phyloP scores from a whole-genome alignment of 2,797 vertebrate species.

The Oreochromis mossambicus region DNA sequence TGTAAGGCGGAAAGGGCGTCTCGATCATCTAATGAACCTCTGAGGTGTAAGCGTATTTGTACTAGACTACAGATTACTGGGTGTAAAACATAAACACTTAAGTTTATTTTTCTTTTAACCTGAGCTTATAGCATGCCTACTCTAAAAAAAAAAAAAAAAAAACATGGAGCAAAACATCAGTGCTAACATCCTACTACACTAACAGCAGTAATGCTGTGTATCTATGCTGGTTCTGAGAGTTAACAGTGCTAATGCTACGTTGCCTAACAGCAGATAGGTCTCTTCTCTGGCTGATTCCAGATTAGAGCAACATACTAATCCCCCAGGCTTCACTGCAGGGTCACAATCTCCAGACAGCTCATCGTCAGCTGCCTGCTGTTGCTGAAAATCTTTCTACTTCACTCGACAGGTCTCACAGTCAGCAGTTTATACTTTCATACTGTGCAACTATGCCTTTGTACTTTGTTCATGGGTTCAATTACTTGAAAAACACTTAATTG shows the following conservation, averaged over 20 bases:
- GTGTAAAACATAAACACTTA: conserved; percentile 3
- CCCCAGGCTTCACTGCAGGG: conserved; percentile 48
- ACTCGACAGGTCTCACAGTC: neutral
- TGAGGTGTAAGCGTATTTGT: neutral
- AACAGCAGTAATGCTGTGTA: neutral
- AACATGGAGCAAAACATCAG: neutral
- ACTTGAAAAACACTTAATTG: neutral
- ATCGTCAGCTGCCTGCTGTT: conserved; percentile 44
- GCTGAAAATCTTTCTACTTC: conserved; percentile 36
- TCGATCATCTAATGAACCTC: conserved; percentile 43
- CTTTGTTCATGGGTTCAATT: neutral
- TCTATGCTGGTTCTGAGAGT: neutral
- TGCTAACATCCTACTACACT: neutral
- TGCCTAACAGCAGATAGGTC: conserved; percentile 58
- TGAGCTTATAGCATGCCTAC: neutral
- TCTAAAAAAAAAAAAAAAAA: neutral
- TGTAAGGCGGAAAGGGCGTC: conserved; percentile 18
- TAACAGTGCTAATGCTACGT: conserved; percentile 61
- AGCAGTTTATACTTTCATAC: neutral
- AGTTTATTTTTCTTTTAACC: neutral
- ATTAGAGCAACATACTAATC: conserved; percentile 67
- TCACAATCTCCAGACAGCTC: conserved; percentile 65
- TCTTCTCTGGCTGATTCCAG: conserved; percentile 63
- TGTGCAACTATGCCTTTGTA: neutral
- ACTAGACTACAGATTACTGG: conserved; percentile 4